A percentile compares a stretch with the other conserved stretches of the same genome.
phyloP scores from a whole-genome alignment of 1,140 invertebrate species.

The Bradynema listronoti region DNA sequence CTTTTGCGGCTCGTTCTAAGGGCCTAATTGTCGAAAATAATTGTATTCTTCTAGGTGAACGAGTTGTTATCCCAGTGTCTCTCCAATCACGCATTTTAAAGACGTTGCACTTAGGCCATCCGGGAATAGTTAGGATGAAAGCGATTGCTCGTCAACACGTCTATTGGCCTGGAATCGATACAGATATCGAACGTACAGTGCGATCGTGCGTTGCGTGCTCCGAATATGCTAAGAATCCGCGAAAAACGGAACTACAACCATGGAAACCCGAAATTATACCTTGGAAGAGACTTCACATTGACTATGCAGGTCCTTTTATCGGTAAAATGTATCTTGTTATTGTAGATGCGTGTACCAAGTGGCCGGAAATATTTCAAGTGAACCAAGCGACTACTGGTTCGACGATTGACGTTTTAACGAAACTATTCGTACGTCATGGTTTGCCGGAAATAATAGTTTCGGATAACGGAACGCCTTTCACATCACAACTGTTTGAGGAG shows the following conservation, averaged over 20 bases:
- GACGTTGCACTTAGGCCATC: conserved; percentile 61
- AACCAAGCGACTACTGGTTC: too few relatives aligned
- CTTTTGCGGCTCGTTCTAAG: too few relatives aligned
- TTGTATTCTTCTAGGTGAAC: conserved; percentile 45
- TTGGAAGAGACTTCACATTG: conserved; percentile 11
- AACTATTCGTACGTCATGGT: conserved; percentile 26
- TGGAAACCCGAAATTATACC: conserved; percentile 9
- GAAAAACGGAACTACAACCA: conserved; percentile 8
- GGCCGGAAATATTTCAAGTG: too few relatives aligned
- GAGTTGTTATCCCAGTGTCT: conserved; percentile 59
- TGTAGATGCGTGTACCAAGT: too few relatives aligned
- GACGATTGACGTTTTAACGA: too few relatives aligned
- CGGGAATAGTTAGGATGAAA: conserved; percentile 64
- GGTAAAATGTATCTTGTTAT: too few relatives aligned
- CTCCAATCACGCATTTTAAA: conserved; percentile 56
- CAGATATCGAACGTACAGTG: conserved; percentile 14
- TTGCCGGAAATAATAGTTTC: conserved; percentile 45
- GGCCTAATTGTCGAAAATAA: too few relatives aligned
- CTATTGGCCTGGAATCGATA: conserved; percentile 15
- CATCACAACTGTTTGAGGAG: conserved; percentile 45
- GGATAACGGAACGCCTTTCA: conserved; percentile 58
- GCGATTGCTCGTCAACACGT: conserved; percentile 57
- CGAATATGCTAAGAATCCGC: conserved; percentile 1
- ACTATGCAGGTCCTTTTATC: conserved; percentile 12
- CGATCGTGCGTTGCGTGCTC: conserved; percentile 3